Base-by-base conservation (phyloP, 1,140 invertebrate species). In the Drosophila dunni region DNA sequence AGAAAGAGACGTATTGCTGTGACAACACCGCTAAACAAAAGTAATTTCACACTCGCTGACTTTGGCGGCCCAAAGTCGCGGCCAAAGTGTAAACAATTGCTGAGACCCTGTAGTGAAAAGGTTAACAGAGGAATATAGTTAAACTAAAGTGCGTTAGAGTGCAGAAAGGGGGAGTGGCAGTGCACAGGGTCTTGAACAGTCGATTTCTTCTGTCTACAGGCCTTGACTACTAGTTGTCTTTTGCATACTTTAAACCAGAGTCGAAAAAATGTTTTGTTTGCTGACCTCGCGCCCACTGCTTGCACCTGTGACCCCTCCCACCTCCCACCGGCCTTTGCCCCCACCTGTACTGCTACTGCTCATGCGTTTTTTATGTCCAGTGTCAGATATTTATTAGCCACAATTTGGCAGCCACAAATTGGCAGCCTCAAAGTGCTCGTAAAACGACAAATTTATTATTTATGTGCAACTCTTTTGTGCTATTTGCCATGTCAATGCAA, bases 21-120 rank as follows among this genome's bases (percentile, higher is more conserved):
- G 75, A 80, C 62, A 54, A 54, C 44, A 29, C 15, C n/a, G 56
- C 70, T 75, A 78, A 79, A 89, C 84, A 89, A 89, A 91, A 91
- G 89, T 91, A 91, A 91, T 91, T 91, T 91, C 89, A 91, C 89
- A 91, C 89, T 91, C 65, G 89, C 38, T 91, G 89, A 79, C 60
- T 90, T 91, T 75, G 53, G 57, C 68, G 36, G 53, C 53, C n/a
- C 15, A 45, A 17, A 45, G 61, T 17, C 75, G 75, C 46, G 24
- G 48, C 42, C 40, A 75, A 69, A 77, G 73, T 79, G 71, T 67
- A 90, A 84, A 88, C 69, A 89, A 80, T 88, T 88, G 84, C 24
- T 29, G 3, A 29, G 24, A 29, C 24, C 24, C 24, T 29, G 24
- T 29, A 29, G 4, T 6, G 24, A 29, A 29, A 29, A 29, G 5